Base-by-base conservation (phyloP, 2,113 vertebrate genomes). In the Dascyllus trimaculatus region DNA sequence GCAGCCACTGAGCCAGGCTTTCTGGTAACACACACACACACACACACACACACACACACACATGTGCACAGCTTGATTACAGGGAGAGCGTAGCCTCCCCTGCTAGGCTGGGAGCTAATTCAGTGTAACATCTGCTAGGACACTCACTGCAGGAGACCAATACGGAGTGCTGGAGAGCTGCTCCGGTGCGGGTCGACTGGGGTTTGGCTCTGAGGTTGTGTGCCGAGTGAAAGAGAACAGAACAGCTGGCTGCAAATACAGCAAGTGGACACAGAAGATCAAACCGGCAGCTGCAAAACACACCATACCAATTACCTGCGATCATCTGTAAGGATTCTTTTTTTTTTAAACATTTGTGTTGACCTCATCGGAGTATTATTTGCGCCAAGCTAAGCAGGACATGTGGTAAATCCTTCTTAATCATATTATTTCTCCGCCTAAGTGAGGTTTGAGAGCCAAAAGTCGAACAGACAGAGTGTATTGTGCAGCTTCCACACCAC, bases 91-190 rank as follows among this genome's bases (percentile, higher is more conserved):
- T 17, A 71, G 81, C 51, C 69, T 90, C 75, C 74, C 87, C 81
- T 48, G 70, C 80, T 43, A 81, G 26, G 78, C 75, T 40, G 64
- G 48, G 82, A 87, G 82, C 71, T 85, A 75, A 88, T 86, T 89
- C 87, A 60, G 70, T 63, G 76, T 22, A 91, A 89, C 88, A 90
- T 90, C 88, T 92, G 92, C 90, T 69, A 71, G 80, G 84, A 88
- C 73, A n/a, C 81, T 85, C 73, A 38, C 77, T 51, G 73, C 70
- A 59, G 80, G 89, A 83, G 71, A 54, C 70, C 74, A 71, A 49
- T 14, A 54, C 25, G 1, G 35, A 65, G 74, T 43, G 13, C 11
- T 14, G 73, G 69, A 66, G 48, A 69, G 77, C 79, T 57, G 81
- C 78, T 65, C 40, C 40, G 13, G 63, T 57, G 70, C n/a, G 15